Base-by-base conservation (phyloP, 2,888 invertebrate species). In the Epinotia demarniana region DNA sequence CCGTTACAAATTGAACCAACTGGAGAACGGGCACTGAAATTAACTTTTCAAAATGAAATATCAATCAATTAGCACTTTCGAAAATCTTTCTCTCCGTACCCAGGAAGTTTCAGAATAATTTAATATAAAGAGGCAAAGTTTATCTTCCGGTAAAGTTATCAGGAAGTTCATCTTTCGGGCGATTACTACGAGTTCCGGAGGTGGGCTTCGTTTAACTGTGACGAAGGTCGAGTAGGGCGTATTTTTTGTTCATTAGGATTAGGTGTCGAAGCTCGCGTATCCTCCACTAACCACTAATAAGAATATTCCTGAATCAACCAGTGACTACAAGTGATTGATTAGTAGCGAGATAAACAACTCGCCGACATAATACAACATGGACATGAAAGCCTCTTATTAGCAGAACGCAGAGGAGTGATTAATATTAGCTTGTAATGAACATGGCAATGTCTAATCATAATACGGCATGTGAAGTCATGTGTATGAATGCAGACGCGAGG, bases 111-210 rank as follows among this genome's bases (percentile, higher is more conserved):
- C 77, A 58, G 88, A 90, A 91, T 91, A 91, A 90, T 90, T 90
- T 89, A 90, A 91, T 90, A 87, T 85, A 86, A 88, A 88, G 86
- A 88, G 84, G 85, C 84, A 80, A 86, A 90, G 87, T 90, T 90
- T 88, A 86, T 89, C 84, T 86, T 84, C 82, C 82, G 81, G 81
- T 81, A 89, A 91, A 89, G 85, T 87, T 87, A 83, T 83, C 82
- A 83, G 81, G 82, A 86, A 87, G 85, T 89, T 89, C 89, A 89
- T 89, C 88, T 89, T 84, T 85, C 83, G 83, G 82, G 82, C 85
- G 86, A 86, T 89, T 87, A 87, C 84, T 84, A 80, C 77, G 79
- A 79, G 73, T 80, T 81, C 75, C 61, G 61, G 67, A 75, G 75
- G 75, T 78, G 77, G 77, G 78, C 79, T 80, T 78, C 79, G 75